These are phyloP conservation scores for Drosophila lowei DNA, from an alignment of 1,140 invertebrate genomes.

Conservation along the genomic window DNA sequence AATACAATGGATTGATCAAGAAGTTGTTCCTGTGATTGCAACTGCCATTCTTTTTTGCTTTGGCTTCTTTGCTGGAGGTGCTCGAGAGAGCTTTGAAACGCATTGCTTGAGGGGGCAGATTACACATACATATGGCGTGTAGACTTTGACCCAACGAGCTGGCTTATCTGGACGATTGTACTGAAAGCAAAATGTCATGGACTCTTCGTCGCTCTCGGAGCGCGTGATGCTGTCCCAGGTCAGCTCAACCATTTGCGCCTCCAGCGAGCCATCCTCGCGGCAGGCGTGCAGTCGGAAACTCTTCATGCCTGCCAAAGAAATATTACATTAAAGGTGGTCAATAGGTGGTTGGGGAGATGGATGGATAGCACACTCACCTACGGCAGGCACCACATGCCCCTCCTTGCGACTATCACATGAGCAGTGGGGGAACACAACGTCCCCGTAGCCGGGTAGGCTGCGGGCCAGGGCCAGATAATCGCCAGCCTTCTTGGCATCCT, in stretches of 20 bases:
- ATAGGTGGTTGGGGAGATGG: not conserved
- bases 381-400: slow-evolving; percentile 93
- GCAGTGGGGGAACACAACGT: slow-evolving; percentile 97
- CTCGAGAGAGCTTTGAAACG: too few species aligned
- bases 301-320: slow-evolving; percentile 82
- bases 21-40: too few species aligned
- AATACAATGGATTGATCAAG: too few species aligned
- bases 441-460: slow-evolving; percentile 94
- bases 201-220: slow-evolving; percentile 95
- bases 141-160: slow-evolving; percentile 93
- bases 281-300: slow-evolving; percentile 94
- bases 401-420: slow-evolving; percentile 96
- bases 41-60: too few species aligned
- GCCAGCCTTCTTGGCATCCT: slow-evolving; percentile 92
- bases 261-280: slow-evolving; percentile 92
- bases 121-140: slow-evolving; percentile 94
- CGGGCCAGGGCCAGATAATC: slow-evolving; percentile 95
- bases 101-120: not conserved
- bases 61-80: too few species aligned
- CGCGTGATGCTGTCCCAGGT: slow-evolving; percentile 91
- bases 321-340: not conserved
- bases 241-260: slow-evolving; percentile 94
- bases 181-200: slow-evolving; percentile 94
- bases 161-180: slow-evolving; percentile 92
- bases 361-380: slow-evolving; percentile 84